These are phyloP conservation scores for Apodemus agrarius DNA, from an alignment of 2,797 vertebrate species.

Conservation along the genomic window DNA sequence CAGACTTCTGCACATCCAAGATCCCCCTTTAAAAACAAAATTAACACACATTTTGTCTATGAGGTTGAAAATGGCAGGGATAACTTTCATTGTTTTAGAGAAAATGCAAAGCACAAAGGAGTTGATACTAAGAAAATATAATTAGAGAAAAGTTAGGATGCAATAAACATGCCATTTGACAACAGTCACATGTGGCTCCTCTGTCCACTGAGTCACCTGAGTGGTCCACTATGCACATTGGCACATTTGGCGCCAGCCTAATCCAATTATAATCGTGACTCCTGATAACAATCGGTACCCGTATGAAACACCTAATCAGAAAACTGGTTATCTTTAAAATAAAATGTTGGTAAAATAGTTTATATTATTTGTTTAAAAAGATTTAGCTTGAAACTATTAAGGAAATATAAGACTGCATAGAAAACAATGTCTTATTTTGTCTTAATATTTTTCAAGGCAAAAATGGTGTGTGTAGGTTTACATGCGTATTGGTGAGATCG, in stretches of 20 bases:
- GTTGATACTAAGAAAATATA: conserved; percentile 4
- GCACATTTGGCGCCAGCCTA: background rate
- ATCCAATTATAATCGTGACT: background rate
- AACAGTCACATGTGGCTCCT: background rate
- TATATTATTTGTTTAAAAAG: background rate
- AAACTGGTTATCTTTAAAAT: conserved; percentile 17
- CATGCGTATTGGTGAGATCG: fast-evolving
- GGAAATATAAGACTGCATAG: background rate
- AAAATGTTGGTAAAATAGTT: conserved; percentile 31
- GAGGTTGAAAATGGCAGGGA: background rate
- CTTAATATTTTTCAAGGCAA: conserved; percentile 12
- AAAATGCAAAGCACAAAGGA: conserved; percentile 44
- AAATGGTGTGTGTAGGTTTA: background rate
- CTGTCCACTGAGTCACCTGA: background rate
- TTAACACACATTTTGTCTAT: conserved; percentile 26
- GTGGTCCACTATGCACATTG: background rate
- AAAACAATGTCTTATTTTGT: background rate
- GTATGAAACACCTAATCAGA: conserved; percentile 32
- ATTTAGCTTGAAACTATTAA: background rate
- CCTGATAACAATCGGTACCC: background rate
- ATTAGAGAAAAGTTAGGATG: background rate
- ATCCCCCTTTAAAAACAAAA: conserved; percentile 37
- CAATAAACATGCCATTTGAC: background rate
- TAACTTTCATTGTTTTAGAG: conserved; percentile 29
- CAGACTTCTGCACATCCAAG: background rate